Conservation (phyloP, 2,888 invertebrate genomes). For the Stramonita haemastoma region DNA sequence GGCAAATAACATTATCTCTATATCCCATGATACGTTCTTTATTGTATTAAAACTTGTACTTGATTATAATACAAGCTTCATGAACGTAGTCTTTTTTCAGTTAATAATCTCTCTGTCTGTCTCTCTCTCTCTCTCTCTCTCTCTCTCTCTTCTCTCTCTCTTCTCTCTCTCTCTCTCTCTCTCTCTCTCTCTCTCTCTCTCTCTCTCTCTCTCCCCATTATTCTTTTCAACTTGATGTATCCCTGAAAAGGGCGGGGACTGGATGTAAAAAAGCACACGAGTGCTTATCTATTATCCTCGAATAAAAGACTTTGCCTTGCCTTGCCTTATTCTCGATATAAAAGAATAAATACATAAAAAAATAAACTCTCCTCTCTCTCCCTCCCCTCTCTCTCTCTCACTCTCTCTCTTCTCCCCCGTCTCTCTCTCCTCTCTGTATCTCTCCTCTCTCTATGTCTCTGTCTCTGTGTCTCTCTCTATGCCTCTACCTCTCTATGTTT, state of each 20-base stretch:
- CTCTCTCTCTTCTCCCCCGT: background rate
- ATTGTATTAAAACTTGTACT: background rate
- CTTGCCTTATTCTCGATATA: no score
- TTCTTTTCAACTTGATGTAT: no score
- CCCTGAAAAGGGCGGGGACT: background rate
- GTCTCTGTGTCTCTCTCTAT: background rate
- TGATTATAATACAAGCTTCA: no score
- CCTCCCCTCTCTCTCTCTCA: background rate
- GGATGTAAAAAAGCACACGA: no score
- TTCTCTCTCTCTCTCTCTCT: background rate
- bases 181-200: slow-evolving; percentile 10
- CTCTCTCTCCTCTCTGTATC: background rate
- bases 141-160: background rate
- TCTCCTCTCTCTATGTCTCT: background rate
- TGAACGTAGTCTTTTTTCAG: background rate
- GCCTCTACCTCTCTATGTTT: background rate
- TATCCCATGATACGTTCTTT: background rate
- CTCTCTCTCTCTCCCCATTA: background rate
- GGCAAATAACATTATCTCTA: background rate
- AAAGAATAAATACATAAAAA: no score
- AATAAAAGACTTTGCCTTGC: no score
- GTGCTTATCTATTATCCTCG: no score
- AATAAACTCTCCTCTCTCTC: slow-evolving; percentile 18
- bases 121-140: background rate
- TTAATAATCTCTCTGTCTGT: background rate